phyloP scores from a whole-genome alignment of 2,797 vertebrate species.

The Babyrousa celebensis region DNA sequence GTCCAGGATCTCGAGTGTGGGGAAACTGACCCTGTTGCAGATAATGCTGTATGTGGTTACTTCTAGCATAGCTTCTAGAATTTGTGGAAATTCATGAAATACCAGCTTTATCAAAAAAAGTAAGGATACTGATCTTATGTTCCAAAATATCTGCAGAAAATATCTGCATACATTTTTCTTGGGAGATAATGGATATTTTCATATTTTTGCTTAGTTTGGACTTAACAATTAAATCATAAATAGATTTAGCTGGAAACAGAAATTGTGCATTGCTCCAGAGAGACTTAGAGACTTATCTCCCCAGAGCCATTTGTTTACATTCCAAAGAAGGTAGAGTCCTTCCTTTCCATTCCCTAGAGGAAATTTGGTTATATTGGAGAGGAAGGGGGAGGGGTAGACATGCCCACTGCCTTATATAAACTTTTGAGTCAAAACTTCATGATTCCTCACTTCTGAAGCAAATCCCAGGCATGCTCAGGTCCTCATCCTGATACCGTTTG shows the following conservation, averaged over 20 bases:
- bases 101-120: constrained; percentile 3
- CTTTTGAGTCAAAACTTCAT: background rate
- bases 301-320: constrained; percentile 13
- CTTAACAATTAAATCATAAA: background rate
- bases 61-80: constrained; percentile 28
- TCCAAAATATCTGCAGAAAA: constrained; percentile 59
- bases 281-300: constrained; percentile 33
- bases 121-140: background rate
- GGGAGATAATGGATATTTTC: constrained; percentile 47
- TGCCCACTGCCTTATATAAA: background rate
- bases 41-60: background rate
- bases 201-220: background rate
- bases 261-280: background rate
- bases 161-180: background rate
- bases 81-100: constrained; percentile 60
- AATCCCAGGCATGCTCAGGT: background rate
- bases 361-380: background rate
- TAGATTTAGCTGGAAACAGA: background rate
- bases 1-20: background rate
- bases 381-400: background rate
- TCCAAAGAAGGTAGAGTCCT: background rate
- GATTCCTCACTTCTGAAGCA: background rate
- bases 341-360: background rate
- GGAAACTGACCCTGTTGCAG: background rate
- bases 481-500: background rate